Base-by-base conservation (phyloP, 2,113 vertebrate genomes). In the Corvus moneduloides region DNA sequence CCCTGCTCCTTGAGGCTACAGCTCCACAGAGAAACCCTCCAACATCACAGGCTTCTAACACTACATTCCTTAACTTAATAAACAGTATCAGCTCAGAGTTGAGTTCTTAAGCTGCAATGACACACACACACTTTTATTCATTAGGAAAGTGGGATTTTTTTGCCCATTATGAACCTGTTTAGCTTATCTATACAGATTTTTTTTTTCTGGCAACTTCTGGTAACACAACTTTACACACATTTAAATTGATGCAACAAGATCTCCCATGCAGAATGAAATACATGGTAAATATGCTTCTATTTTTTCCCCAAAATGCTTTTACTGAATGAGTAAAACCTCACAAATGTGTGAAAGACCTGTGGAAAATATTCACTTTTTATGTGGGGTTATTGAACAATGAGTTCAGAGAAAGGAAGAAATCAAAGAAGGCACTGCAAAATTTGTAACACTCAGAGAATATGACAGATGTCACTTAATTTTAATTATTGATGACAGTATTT, bases 1-100 rank as follows among this genome's bases (percentile, higher is more conserved):
- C 93, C 76, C 94, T 96, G 61, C 91, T 97, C 94, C 97, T 95
- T 35, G 87, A 97, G 96, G 91, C 90, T 91, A 92, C 82, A 81
- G 62, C 66, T 92, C 75, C 68, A 69, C 39, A 77, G 94, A 97
- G 96, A 92, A 96, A 59, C 48, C 58, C 79, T 81, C 92, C 90
- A 94, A 91, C 86, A 94, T 92, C 94, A 91, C 56, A 89, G 35
- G 12, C 68, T 94, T 72, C 81, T 48, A 71, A 49, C 43, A 41
- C 66, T 69, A 56, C 35, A 39, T 71, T 95, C 79, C 92, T 95
- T 81, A 93, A 89, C 79, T 89, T 93, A 87, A 95, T 86, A 95
- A 97, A 93, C 46, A 87, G 23, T 33, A 33, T 33, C 24, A 24
- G 54, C 56, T 89, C 82, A 68, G 10, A 77, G 84, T 26, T 80